Evolutionary conservation across 2,888 invertebrate species (phyloP), one percentile per base, ranked within the genome.

Genomic region (Portevinia maculata): DNA sequence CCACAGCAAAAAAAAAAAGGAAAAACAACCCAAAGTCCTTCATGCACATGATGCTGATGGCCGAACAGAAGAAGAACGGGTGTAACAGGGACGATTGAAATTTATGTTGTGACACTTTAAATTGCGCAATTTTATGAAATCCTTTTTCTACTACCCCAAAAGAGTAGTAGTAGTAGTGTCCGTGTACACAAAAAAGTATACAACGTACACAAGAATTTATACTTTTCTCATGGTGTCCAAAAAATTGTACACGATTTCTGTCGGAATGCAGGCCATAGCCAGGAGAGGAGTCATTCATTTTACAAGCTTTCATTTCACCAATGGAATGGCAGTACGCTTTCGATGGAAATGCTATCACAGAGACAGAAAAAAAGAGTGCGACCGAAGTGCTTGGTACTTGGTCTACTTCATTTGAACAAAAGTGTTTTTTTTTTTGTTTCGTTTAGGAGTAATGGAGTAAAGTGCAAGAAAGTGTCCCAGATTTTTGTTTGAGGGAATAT

Each of bases 71-170:
- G n/a, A 13, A 13, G 7, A 2, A 13, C 15, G 7, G 15, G 13
- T 32, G 13, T 44, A 32, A 59, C 76, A 71, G 78, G 71, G 67
- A 78, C 83, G 78, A 83, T 83, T 83, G 83, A 83, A 89, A 89
- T 89, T 90, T 90, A 90, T 90, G 90, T 90, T 90, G 90, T 90
- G 90, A 90, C 90, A 89, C 88, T 89, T 89, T 88, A 89, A 90
- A 90, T 88, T 89, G 89, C 88, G 89, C 89, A 88, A 89, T 89
- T 89, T 90, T 89, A 89, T 90, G 88, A 89, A 89, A 89, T 89
- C 88, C 88, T 89, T 89, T 88, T 85, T 81, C 65, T 76, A 46
- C 32, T 39, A 19, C 11, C 39, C 59, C 30, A 30, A 17, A 41
- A 32, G 34, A 15, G 50, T 39, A 53, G 34, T 24, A 44, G 9